These are phyloP conservation scores for Datnioides undecimradiatus DNA, from an alignment of 2,113 vertebrate genomes.

Conservation along the genomic window DNA sequence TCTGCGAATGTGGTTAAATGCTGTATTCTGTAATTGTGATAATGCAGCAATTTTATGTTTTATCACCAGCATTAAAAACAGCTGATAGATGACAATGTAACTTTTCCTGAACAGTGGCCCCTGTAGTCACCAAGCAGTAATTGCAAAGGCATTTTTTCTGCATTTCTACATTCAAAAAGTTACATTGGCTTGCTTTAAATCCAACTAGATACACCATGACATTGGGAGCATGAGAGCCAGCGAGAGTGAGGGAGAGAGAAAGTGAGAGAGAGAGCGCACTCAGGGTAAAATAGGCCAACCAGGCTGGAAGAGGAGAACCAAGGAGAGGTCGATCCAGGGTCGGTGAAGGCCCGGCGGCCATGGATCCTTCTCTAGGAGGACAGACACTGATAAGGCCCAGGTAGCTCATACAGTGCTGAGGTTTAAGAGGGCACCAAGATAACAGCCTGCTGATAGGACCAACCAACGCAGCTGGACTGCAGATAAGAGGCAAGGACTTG, in stretches of 20 bases:
- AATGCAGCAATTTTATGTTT: background rate
- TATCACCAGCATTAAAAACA: background rate
- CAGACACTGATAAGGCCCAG: constrained; percentile 78
- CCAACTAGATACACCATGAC: constrained; percentile 40
- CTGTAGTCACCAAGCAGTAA: background rate
- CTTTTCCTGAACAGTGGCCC: background rate
- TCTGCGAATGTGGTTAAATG: background rate
- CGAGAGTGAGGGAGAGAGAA: constrained; percentile 9
- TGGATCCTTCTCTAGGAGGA: constrained; percentile 77
- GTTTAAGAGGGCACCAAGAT: constrained; percentile 79
- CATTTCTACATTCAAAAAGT: background rate
- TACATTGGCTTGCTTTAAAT: constrained; percentile 34
- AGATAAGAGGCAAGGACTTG: constrained; percentile 83
- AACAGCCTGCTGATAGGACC: constrained; percentile 78
- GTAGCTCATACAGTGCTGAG: constrained; percentile 75
- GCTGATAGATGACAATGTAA: background rate
- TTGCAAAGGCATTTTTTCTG: background rate
- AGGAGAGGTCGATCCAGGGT: constrained; percentile 75
- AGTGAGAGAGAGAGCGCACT: constrained; percentile 4
- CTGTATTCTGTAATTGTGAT: background rate
- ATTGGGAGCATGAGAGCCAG: constrained; percentile 37
- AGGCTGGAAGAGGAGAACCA: constrained; percentile 63
- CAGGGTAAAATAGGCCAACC: constrained; percentile 53
- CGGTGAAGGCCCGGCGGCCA: constrained; percentile 72
- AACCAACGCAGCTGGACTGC: constrained; percentile 73